phyloP scores from a whole-genome alignment of 2,888 invertebrate genomes.

The Euphydryas editha region DNA sequence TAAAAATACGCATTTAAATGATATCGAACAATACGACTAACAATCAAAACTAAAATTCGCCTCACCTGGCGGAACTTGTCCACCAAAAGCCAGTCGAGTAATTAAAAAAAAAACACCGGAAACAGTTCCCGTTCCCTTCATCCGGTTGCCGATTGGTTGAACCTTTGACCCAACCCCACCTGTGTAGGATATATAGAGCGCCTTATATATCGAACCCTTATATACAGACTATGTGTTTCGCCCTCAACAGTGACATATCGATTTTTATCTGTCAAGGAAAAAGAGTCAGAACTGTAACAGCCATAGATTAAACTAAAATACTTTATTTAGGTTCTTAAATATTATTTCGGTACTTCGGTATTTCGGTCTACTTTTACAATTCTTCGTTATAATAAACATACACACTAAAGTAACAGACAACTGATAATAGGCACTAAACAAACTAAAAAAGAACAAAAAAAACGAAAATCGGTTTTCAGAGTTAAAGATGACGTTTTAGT shows the following conservation, averaged over 20 bases:
- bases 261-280: constrained; percentile 25
- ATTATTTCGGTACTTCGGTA: no score
- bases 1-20: not conserved
- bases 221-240: constrained; percentile 28
- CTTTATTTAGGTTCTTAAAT: no score
- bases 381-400: no score
- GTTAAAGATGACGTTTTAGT: no score
- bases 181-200: constrained; percentile 46
- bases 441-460: no score
- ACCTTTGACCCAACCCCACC: constrained; percentile 79
- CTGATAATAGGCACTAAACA: no score
- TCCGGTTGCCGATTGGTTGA: constrained; percentile 71
- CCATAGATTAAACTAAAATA: not conserved
- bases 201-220: constrained; percentile 36
- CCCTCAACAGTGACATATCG: constrained; percentile 27
- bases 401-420: no score
- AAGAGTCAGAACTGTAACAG: constrained; percentile 16
- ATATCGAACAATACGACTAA: not conserved
- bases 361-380: no score
- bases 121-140: constrained; percentile 64
- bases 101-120: constrained; percentile 73
- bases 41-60: constrained; percentile 15
- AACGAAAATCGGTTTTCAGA: no score
- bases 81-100: constrained; percentile 49
- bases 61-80: constrained; percentile 68